phyloP scores from a whole-genome alignment of 2,797 vertebrate species.

The Cryptoblepharus egeriae region DNA sequence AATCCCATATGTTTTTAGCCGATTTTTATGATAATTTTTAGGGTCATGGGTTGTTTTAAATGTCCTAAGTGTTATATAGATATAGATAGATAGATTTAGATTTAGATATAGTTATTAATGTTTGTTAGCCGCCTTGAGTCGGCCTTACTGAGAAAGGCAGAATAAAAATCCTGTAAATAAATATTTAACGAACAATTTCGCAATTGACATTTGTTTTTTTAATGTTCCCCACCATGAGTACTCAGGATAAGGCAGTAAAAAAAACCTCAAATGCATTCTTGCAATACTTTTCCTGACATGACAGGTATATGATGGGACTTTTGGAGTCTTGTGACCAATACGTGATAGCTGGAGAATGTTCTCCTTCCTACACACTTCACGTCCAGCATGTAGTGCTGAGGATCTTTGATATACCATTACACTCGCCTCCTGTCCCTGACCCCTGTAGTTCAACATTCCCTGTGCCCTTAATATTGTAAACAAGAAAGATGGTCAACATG shows the following conservation, averaged over 20 bases:
- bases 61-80: no score
- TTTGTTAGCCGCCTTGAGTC: no score
- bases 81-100: no score
- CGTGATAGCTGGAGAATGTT: conserved; percentile 11
- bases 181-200: not conserved
- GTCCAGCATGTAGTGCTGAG: not conserved
- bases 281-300: not conserved
- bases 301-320: not conserved
- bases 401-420: not conserved
- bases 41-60: no score
- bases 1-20: no score
- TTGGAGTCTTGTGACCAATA: not conserved
- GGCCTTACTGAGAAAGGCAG: no score
- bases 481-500: not conserved
- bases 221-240: not conserved
- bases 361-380: conserved; percentile 1
- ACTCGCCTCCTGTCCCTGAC: not conserved
- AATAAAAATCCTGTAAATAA: no score
- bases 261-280: not conserved
- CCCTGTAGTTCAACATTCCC: not conserved
- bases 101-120: no score
- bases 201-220: not conserved
- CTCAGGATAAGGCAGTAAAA: not conserved
- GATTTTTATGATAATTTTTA: no score
- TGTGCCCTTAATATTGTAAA: not conserved